Conservation (phyloP, 2,888 invertebrate genomes). For the Ethmia dodecea region DNA sequence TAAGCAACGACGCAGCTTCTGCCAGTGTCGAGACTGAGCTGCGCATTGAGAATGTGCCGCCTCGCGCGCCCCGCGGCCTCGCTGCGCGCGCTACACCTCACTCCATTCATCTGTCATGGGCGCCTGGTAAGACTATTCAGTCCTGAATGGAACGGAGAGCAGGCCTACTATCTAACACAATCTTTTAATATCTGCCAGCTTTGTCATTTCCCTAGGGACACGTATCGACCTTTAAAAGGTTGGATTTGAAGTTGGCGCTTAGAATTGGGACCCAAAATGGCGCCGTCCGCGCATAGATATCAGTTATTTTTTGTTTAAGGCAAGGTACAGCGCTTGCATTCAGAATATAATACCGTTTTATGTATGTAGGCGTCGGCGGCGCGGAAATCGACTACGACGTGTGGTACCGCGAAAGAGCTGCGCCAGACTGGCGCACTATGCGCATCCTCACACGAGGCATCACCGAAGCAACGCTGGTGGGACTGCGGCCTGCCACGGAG, state of each 20-base stretch:
- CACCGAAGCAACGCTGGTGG: conserved; percentile 87
- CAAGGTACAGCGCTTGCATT: background rate
- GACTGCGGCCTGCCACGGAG: conserved; percentile 84
- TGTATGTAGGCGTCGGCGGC: background rate
- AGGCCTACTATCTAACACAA: background rate
- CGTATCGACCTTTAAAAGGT: no score
- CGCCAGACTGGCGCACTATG: conserved; percentile 90
- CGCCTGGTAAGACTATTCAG: conserved; percentile 74
- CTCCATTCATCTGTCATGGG: conserved; percentile 89
- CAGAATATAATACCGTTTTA: background rate
- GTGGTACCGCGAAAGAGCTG: conserved; percentile 88
- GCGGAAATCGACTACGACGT: conserved; percentile 86
- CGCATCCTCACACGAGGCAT: conserved; percentile 83
- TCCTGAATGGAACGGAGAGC: no score
- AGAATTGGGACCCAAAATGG: no score
- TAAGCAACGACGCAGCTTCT: conserved; percentile 92
- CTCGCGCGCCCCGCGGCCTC: conserved; percentile 93
- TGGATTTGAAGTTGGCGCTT: no score
- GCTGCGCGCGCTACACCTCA: conserved; percentile 84
- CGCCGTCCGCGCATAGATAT: no score
- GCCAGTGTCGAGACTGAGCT: conserved; percentile 88
- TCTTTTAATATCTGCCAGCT: no score
- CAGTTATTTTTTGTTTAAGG: no score
- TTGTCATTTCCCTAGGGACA: no score
- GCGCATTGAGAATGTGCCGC: conserved; percentile 90